Evolutionary conservation across 2,113 vertebrate species (phyloP).

Genomic region (Nothobranchius kuhntae): DNA sequence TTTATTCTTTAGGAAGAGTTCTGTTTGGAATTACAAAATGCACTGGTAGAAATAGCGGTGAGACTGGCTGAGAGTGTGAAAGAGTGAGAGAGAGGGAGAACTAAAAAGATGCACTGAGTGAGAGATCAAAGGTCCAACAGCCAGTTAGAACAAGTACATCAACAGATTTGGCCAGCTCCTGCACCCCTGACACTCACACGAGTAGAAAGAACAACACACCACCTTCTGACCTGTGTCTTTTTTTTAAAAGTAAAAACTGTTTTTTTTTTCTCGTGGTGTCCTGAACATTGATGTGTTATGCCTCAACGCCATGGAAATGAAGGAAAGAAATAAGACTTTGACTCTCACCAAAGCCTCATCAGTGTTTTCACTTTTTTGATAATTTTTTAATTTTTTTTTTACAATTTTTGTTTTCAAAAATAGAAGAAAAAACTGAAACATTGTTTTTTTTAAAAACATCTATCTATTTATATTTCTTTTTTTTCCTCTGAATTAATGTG

Average conservation of each 20-base stretch:
- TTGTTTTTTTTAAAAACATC: constrained; percentile 79
- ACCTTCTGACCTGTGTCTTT: constrained; percentile 69
- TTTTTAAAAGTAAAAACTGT: constrained; percentile 66
- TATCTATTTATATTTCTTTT: constrained; percentile 77
- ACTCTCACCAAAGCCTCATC: constrained; percentile 75
- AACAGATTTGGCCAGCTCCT: constrained; percentile 61
- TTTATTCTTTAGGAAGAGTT: constrained; percentile 84
- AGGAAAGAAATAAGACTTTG: constrained; percentile 71
- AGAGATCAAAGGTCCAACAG: constrained; percentile 66
- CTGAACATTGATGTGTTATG: constrained; percentile 76
- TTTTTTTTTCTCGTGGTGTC: constrained; percentile 69
- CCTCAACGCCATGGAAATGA: constrained; percentile 76
- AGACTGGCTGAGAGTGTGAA: constrained; percentile 72
- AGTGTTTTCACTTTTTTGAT: constrained; percentile 74
- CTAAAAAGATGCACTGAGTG: constrained; percentile 52
- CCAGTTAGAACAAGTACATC: constrained; percentile 63
- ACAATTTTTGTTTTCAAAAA: constrained; percentile 87
- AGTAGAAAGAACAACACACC: constrained; percentile 71
- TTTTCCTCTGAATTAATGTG: constrained; percentile 73
- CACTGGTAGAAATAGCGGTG: constrained; percentile 81
- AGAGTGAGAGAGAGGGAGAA: constrained; percentile 56
- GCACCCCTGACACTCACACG: constrained; percentile 49
- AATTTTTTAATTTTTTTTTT: constrained; percentile 71
- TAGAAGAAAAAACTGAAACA: constrained; percentile 87
- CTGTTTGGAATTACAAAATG: constrained; percentile 85